These are phyloP conservation scores for Apoderus coryli DNA, from an alignment of 2,888 invertebrate genomes.

Conservation along the genomic window DNA sequence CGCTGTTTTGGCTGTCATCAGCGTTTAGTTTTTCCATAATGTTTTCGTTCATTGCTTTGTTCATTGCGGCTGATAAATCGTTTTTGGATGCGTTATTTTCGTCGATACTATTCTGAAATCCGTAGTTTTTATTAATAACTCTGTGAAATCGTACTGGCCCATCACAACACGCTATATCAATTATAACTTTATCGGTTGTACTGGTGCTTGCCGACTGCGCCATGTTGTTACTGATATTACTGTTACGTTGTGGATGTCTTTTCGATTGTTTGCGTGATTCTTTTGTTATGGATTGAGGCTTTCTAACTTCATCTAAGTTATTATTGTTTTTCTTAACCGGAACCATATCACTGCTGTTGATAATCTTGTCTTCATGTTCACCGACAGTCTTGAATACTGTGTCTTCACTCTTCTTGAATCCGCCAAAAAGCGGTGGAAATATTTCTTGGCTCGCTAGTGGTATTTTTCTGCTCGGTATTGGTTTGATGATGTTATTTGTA, in stretches of 20 bases:
- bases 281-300: slow-evolving; percentile 26
- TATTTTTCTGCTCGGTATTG: slow-evolving; percentile 38
- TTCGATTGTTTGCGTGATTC: too few species aligned
- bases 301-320: too few species aligned
- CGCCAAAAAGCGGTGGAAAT: slow-evolving; percentile 15
- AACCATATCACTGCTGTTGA: neutral
- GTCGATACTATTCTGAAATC: slow-evolving; percentile 24
- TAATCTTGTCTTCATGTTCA: neutral
- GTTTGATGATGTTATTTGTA: slow-evolving; percentile 36
- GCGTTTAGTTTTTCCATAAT: slow-evolving; percentile 28
- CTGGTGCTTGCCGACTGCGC: slow-evolving; percentile 11
- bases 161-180: slow-evolving; percentile 85
- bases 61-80: slow-evolving; percentile 27
- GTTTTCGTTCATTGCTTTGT: slow-evolving; percentile 32
- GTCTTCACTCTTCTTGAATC: slow-evolving; percentile 25
- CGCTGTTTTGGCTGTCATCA: slow-evolving; percentile 24
- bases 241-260: slow-evolving; percentile 27
- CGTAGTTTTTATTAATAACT: slow-evolving; percentile 72
- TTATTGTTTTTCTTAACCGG: neutral
- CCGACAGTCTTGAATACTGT: slow-evolving; percentile 24
- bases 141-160: slow-evolving; percentile 79
- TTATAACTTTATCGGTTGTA: slow-evolving; percentile 41
- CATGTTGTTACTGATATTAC: slow-evolving; percentile 16
- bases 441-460: slow-evolving; percentile 24
- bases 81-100: slow-evolving; percentile 22